Evolutionary conservation across 2,113 vertebrate genomes (phyloP).

Genomic region (Barnardius zonarius): DNA sequence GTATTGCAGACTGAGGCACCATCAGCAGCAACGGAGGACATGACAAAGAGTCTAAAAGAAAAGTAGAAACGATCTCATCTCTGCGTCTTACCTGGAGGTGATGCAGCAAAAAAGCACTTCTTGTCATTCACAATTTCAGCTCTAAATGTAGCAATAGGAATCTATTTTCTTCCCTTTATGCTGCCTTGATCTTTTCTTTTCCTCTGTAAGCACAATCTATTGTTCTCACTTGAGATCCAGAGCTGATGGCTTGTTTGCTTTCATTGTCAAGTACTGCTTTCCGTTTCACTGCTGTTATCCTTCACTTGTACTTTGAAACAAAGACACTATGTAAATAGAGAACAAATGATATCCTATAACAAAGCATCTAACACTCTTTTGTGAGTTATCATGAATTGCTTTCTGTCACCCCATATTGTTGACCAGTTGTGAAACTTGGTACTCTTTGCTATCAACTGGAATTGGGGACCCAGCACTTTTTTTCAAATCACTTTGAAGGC

Average conservation of each 20-base stretch:
- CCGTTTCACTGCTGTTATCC: not conserved
- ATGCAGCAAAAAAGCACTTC: not conserved
- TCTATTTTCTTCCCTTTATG: not conserved
- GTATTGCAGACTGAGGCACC: not conserved
- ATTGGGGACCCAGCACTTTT: not conserved
- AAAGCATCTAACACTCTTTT: conserved; percentile 14
- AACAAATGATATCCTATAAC: conserved; percentile 1
- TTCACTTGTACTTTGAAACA: conserved; percentile 54
- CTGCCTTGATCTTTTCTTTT: not conserved
- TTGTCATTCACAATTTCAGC: not conserved
- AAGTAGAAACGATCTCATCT: not conserved
- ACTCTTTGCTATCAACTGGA: not conserved
- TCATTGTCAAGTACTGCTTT: conserved; percentile 36
- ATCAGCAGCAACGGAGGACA: not conserved
- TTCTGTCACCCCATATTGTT: not conserved
- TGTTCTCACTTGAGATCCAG: conserved; percentile 12
- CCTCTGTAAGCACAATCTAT: not conserved
- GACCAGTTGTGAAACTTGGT: not conserved
- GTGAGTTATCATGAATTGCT: not conserved
- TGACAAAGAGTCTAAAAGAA: not conserved
- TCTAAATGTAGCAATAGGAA: not conserved
- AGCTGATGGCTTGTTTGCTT: conserved; percentile 45
- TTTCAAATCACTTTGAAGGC: not conserved
- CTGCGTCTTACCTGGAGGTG: not conserved
- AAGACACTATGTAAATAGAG: conserved; percentile 7